A percentile compares a stretch with the other conserved stretches of the same genome.
These are phyloP conservation scores for Patella caerulea DNA, from an alignment of 2,888 invertebrate genomes.

Conservation along the genomic window DNA sequence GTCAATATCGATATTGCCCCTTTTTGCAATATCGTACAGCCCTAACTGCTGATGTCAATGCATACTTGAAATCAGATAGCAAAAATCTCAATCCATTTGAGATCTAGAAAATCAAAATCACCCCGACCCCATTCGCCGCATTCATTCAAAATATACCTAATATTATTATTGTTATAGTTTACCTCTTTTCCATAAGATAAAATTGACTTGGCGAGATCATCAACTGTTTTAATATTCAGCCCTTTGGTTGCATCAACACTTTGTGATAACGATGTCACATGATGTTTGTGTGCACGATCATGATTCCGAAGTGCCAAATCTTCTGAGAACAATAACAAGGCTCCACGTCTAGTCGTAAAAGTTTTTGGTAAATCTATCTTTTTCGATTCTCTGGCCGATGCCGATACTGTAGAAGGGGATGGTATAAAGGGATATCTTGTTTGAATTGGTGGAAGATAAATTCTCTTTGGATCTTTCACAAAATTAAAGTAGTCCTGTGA, in stretches of 20 bases:
- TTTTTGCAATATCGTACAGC: too few species aligned
- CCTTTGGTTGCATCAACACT: constrained; percentile 18
- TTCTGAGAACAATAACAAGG: constrained; percentile 69
- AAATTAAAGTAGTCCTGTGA: constrained; percentile 66
- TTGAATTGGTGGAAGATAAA: constrained; percentile 56
- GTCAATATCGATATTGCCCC: too few species aligned
- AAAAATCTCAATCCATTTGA: too few species aligned
- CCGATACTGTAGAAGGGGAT: constrained; percentile 37
- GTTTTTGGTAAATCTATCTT: constrained; percentile 67
- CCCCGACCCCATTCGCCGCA: too few species aligned
- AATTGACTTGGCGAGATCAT: constrained; percentile 67
- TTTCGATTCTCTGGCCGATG: constrained; percentile 24
- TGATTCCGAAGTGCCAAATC: constrained; percentile 59
- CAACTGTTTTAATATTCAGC: constrained; percentile 62
- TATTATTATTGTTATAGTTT: constrained; percentile 11
- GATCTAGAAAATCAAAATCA: too few species aligned
- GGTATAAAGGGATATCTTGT: constrained; percentile 20
- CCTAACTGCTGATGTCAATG: too few species aligned
- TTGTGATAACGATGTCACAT: not conserved
- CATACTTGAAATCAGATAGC: too few species aligned
- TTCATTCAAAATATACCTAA: not conserved
- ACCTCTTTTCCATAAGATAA: constrained; percentile 62
- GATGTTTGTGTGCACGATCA: constrained; percentile 19
- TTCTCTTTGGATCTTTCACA: constrained; percentile 47
- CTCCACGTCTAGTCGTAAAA: constrained; percentile 69